phyloP scores from a whole-genome alignment of 2,113 vertebrate species.

The Neodon shergylaensis region DNA sequence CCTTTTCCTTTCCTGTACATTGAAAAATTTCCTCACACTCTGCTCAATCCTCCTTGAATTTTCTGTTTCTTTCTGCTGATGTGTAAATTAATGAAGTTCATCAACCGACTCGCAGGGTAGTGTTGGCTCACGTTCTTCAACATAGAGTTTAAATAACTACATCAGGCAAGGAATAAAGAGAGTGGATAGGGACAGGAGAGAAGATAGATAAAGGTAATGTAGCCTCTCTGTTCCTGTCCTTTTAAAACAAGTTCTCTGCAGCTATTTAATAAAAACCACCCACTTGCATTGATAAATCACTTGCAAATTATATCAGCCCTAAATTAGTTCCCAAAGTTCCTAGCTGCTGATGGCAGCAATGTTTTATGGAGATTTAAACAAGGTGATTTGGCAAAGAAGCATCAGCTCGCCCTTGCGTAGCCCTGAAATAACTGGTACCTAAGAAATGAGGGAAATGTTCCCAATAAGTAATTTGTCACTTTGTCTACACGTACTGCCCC shows the following conservation, averaged over 20 bases:
- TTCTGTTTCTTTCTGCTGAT: background rate
- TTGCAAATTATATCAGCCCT: conserved; percentile 70
- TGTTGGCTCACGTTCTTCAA: background rate
- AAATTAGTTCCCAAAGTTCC: conserved; percentile 69
- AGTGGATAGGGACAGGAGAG: background rate
- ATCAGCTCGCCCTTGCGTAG: background rate
- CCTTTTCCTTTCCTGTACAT: background rate
- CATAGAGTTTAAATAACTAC: background rate
- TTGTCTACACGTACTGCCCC: background rate
- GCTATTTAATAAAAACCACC: conserved; percentile 71
- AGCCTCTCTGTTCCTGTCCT: background rate
- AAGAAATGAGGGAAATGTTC: conserved; percentile 48
- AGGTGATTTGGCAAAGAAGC: conserved; percentile 65
- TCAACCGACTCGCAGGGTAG: background rate
- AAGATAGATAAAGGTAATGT: background rate
- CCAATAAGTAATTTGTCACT: conserved; percentile 40
- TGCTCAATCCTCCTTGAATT: background rate
- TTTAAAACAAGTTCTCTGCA: conserved; percentile 6
- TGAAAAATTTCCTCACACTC: background rate
- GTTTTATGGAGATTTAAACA: conserved; percentile 72
- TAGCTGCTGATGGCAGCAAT: conserved; percentile 68
- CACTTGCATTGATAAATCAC: conserved; percentile 70
- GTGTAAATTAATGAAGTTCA: background rate
- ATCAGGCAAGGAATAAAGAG: conserved; percentile 28
- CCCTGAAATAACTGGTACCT: conserved; percentile 47